Evolutionary conservation across 30 jellyfish, hydroid and myxozoan genomes (phyloP), one percentile per base, ranked within the genome.

Genomic region (Phacellophora camtschatica): DNA sequence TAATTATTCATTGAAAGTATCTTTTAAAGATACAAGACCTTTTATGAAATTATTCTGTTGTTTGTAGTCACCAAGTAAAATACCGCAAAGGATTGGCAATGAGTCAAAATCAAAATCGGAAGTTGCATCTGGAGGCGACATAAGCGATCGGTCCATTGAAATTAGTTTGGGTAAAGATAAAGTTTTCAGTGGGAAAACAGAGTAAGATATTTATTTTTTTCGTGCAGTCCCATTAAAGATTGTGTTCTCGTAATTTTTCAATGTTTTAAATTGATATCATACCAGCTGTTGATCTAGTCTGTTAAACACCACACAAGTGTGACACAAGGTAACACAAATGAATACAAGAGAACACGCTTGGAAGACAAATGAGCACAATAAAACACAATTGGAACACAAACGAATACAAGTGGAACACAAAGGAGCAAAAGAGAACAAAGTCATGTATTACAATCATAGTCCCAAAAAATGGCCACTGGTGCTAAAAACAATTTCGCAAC

Each of bases 21-120:
- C n/a, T n/a, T n/a, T n/a, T n/a, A n/a, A n/a, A n/a, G n/a, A n/a
- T n/a, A n/a, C n/a, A n/a, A n/a, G n/a, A n/a, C n/a, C n/a, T n/a
- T n/a, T n/a, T n/a, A n/a, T n/a, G n/a, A n/a, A 3, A 13, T 19
- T 1, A 4, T 22, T 36, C 24, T 1, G 28, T 37, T 30, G 37
- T 3, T 65, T 82, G 18, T 29, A 82, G 94, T 66, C 94, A 24
- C 86, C 86, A 25, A 71, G 86, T 65, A 82, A 63, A 65, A 71
- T 71, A n/a, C 94, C 86, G 4, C 86, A 67, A 55, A 36, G 94
- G 55, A 59, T 82, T 13, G 86, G 74, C 28, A 48, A 61, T 11
- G 77, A 82, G 5, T 50, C 62, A 43, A 71, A 82, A 32, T 43
- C 71, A 6, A 69, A 57, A 31, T 19, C 43, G 15, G 94, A 82